A percentile compares a stretch with the other conserved stretches of the same genome.
Evolutionary conservation across 1,140 invertebrate species (phyloP).

Genomic region (Spodoptera litura): DNA sequence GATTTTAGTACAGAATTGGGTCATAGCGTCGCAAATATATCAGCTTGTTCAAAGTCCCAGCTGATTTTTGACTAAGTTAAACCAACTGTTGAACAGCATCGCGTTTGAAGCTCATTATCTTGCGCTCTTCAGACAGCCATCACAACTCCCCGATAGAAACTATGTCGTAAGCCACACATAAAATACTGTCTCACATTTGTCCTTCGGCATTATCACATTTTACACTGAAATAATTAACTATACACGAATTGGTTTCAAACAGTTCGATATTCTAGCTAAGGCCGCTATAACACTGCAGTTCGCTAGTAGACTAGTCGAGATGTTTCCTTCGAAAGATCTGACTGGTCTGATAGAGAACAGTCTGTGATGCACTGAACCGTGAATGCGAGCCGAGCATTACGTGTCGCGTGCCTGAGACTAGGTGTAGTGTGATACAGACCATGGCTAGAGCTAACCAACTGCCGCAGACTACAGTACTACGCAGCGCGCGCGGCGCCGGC

Average conservation of each 20-base stretch:
- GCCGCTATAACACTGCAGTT: neutral
- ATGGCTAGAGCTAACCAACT: neutral
- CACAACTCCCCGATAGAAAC: constrained; percentile 5
- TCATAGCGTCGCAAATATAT: constrained; percentile 30
- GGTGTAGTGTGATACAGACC: no score
- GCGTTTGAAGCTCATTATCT: constrained; percentile 15
- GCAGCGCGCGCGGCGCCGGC: constrained; percentile 1
- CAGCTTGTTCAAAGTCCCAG: constrained; percentile 12
- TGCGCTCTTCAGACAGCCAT: neutral
- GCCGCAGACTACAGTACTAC: neutral
- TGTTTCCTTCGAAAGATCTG: neutral
- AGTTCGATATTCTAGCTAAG: constrained; percentile 7
- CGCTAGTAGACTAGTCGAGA: neutral
- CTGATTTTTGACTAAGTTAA: constrained; percentile 42
- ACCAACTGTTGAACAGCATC: constrained; percentile 34
- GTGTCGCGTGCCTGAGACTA: no score
- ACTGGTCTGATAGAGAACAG: neutral
- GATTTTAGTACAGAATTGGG: neutral
- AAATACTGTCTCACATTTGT: constrained; percentile 35
- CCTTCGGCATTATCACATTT: constrained; percentile 37
- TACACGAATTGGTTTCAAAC: constrained; percentile 15
- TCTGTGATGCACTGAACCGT: no score
- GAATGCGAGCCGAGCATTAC: no score
- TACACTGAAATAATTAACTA: constrained; percentile 34
- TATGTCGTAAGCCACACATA: constrained; percentile 28